phyloP scores from a whole-genome alignment of 2,797 vertebrate species.

The Scomberomorus guttatus region DNA sequence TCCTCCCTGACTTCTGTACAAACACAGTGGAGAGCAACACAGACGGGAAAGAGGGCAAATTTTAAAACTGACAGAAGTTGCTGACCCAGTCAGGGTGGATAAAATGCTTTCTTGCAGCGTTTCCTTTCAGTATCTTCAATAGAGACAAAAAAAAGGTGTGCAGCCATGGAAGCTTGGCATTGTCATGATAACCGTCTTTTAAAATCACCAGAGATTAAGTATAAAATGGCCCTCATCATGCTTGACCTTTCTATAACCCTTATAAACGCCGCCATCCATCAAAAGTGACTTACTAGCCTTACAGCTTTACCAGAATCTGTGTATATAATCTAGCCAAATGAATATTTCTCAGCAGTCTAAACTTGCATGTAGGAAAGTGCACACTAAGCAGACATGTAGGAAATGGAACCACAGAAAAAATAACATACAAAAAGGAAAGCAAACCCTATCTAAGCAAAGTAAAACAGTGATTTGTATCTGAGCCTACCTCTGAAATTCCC shows the following conservation, averaged over 20 bases:
- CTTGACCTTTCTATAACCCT: slow-evolving; percentile 29
- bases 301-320: slow-evolving; percentile 30
- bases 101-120: slow-evolving; percentile 19
- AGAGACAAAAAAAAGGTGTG: slow-evolving; percentile 23
- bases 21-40: slow-evolving; percentile 44
- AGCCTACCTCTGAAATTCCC: slow-evolving; percentile 77
- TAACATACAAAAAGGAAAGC: slow-evolving; percentile 31
- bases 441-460: slow-evolving; percentile 33
- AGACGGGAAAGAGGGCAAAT: slow-evolving; percentile 29
- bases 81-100: slow-evolving; percentile 42
- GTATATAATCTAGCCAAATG: slow-evolving; percentile 36
- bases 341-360: slow-evolving; percentile 44
- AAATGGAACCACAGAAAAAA: slow-evolving; percentile 49
- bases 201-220: slow-evolving; percentile 17
- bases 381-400: slow-evolving; percentile 46
- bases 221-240: slow-evolving; percentile 24
- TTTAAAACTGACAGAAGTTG: slow-evolving; percentile 56
- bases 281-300: neutral
- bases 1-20: slow-evolving; percentile 60
- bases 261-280: slow-evolving; percentile 7
- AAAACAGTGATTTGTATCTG: slow-evolving; percentile 37
- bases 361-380: slow-evolving; percentile 45
- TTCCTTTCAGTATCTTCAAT: neutral
- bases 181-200: slow-evolving; percentile 12
- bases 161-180: neutral